Evolutionary conservation across 2,888 invertebrate species (phyloP).

Genomic region (Nephrotoma appendiculata): DNA sequence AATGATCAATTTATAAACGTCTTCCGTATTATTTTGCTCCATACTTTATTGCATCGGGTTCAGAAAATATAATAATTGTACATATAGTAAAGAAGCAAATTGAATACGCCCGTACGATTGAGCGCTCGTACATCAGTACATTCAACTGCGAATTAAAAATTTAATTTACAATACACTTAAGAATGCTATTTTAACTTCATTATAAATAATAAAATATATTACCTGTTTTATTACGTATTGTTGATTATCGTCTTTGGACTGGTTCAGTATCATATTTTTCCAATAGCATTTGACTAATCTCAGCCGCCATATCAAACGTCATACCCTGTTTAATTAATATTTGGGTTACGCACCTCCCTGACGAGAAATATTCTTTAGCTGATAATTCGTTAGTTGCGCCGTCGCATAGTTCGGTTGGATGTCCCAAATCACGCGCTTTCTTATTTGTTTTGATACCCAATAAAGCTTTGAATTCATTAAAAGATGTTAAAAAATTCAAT

Average conservation of each 20-base stretch:
- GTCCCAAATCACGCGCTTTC: background rate
- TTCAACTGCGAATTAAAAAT: too few species aligned
- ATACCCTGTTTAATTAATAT: background rate
- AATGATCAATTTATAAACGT: too few species aligned
- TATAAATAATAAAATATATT: too few species aligned
- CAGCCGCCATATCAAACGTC: background rate
- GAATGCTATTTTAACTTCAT: too few species aligned
- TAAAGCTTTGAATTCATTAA: background rate
- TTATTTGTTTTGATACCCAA: background rate
- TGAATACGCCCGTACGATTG: too few species aligned
- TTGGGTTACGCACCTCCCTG: background rate
- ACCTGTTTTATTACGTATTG: too few species aligned
- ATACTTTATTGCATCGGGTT: too few species aligned
- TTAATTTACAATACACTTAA: too few species aligned
- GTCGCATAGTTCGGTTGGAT: background rate
- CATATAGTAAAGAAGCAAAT: too few species aligned
- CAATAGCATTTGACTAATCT: background rate
- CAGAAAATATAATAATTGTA: too few species aligned
- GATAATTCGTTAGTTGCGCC: background rate
- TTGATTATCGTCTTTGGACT: background rate
- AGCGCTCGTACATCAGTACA: too few species aligned
- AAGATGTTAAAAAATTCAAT: background rate
- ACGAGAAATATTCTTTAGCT: background rate
- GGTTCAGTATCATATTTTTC: background rate
- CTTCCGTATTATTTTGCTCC: too few species aligned